phyloP scores from a whole-genome alignment of 2,113 vertebrate genomes.

The Tragelaphus buxtoni region DNA sequence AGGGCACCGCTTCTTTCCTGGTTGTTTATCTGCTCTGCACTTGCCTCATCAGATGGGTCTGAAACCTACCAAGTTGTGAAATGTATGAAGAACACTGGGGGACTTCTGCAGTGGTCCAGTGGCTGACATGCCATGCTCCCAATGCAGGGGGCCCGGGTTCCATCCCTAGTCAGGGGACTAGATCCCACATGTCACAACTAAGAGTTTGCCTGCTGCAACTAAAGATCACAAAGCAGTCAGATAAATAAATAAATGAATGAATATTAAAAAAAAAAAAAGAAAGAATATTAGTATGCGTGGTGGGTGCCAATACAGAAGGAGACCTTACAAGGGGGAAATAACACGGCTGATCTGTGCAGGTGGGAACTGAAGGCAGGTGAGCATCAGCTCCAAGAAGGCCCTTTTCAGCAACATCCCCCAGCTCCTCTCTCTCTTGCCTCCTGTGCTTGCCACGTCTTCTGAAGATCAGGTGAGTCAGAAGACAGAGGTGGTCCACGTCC shows the following conservation, averaged over 20 bases:
- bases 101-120: neutral
- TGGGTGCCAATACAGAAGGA: fast-evolving
- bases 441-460: fast-evolving
- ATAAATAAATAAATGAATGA: neutral
- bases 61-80: neutral
- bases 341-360: too few species aligned
- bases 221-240: neutral
- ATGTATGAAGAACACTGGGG: neutral
- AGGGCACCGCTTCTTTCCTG: neutral
- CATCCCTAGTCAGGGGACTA: neutral
- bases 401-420: neutral
- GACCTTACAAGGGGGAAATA: neutral
- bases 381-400: neutral
- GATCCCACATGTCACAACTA: neutral
- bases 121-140: fast-evolving
- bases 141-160: neutral
- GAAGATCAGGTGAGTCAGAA: neutral
- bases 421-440: neutral
- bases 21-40: neutral
- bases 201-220: neutral
- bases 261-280: neutral
- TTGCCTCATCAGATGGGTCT: neutral
- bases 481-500: neutral
- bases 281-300: neutral
- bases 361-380: neutral